A percentile compares a stretch with the other conserved stretches of the same genome.
These are phyloP conservation scores for Pseudomugil tenellus DNA, from an alignment of 2,797 vertebrate genomes.

Conservation along the genomic window DNA sequence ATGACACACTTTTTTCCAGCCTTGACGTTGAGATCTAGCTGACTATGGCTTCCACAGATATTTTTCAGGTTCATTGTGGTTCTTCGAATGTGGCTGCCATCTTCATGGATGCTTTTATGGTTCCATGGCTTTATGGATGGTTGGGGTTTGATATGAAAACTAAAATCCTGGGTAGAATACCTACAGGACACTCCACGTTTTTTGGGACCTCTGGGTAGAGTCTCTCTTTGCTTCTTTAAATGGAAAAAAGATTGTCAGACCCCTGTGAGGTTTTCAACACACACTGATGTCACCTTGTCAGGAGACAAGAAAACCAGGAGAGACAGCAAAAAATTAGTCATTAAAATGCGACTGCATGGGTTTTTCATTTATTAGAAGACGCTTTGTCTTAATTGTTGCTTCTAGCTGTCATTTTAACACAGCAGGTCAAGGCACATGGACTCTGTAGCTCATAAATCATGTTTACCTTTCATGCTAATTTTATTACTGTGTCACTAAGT, in stretches of 20 bases:
- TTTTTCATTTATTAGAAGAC: constrained; percentile 66
- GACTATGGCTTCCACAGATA: too few species aligned
- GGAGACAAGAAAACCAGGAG: constrained; percentile 24
- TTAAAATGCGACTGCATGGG: constrained; percentile 40
- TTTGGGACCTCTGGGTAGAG: too few species aligned
- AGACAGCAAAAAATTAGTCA: constrained; percentile 47
- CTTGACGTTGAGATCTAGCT: too few species aligned
- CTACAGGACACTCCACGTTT: too few species aligned
- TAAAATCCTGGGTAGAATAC: too few species aligned
- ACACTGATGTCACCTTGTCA: constrained; percentile 19
- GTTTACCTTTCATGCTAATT: constrained; percentile 18
- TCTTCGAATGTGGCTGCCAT: too few species aligned
- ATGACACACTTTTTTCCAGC: too few species aligned
- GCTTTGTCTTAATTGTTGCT: constrained; percentile 48
- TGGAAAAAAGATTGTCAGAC: constrained; percentile 4
- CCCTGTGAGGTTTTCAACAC: constrained; percentile 36
- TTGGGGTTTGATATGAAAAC: too few species aligned
- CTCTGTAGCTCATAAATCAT: constrained; percentile 12
- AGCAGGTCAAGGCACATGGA: constrained; percentile 26
- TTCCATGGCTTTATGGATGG: too few species aligned
- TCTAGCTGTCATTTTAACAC: constrained; percentile 29
- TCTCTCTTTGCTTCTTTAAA: constrained; percentile 18
- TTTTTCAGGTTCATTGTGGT: too few species aligned
- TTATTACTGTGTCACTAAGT: constrained; percentile 1
- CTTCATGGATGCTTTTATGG: too few species aligned